A percentile compares a stretch with the other conserved stretches of the same genome.
These are phyloP conservation scores for Girardia tigrina DNA, from an alignment of 2,888 invertebrate genomes.

Conservation along the genomic window DNA sequence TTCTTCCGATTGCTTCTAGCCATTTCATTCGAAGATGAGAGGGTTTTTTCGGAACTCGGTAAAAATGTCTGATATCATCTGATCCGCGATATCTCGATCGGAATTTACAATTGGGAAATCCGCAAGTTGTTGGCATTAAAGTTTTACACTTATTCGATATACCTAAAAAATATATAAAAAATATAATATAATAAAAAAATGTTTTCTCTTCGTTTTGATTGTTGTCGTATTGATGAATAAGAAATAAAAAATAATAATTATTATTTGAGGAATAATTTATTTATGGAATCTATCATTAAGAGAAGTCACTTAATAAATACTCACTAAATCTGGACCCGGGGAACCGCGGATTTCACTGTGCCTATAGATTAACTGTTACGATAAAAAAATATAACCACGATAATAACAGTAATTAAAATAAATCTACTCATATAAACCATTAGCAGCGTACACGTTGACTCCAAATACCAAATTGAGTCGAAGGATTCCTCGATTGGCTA, in stretches of 20 bases:
- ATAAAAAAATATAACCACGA: not conserved
- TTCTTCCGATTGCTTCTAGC: constrained; percentile 49
- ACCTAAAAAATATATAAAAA: too few relatives aligned
- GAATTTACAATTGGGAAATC: constrained; percentile 51
- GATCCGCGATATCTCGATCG: constrained; percentile 47
- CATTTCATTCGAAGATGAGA: constrained; percentile 47
- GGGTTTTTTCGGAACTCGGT: constrained; percentile 51
- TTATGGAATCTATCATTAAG: too few relatives aligned
- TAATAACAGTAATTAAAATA: not conserved
- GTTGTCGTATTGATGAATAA: too few relatives aligned
- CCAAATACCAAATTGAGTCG: not conserved
- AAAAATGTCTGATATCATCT: constrained; percentile 51
- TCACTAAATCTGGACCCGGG: not conserved
- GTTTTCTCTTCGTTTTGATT: too few relatives aligned
- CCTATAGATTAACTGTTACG: not conserved
- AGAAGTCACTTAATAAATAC: too few relatives aligned
- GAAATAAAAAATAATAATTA: too few relatives aligned
- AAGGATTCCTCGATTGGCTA: not conserved
- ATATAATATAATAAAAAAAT: too few relatives aligned
- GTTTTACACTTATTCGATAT: not conserved
- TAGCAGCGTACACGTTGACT: not conserved
- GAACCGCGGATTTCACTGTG: not conserved
- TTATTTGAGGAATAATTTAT: too few relatives aligned
- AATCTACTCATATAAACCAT: not conserved
- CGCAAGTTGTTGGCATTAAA: constrained; percentile 51